These are phyloP conservation scores for Ochropleura plecta DNA, from an alignment of 2,888 invertebrate genomes.

Conservation along the genomic window DNA sequence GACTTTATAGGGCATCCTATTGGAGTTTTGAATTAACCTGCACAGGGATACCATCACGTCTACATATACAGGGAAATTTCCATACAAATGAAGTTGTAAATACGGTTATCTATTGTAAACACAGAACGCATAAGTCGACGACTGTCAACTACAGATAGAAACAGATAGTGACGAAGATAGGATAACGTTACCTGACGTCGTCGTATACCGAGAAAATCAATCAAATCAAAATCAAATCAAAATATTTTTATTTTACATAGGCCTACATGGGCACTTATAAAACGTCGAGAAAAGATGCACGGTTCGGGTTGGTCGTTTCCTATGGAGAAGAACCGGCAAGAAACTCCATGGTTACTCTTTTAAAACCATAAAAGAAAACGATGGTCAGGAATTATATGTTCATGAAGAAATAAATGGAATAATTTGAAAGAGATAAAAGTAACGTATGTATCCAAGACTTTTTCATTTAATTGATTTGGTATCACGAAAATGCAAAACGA, in stretches of 20 bases:
- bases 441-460: neutral
- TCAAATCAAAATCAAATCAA: too few relatives aligned
- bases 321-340: too few relatives aligned
- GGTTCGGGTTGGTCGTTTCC: too few relatives aligned
- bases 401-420: neutral
- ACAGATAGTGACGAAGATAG: conserved; percentile 64
- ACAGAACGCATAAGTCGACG: conserved; percentile 63
- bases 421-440: neutral
- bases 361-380: too few relatives aligned
- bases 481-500: conserved; percentile 20
- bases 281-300: too few relatives aligned
- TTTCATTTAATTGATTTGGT: neutral
- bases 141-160: conserved; percentile 67
- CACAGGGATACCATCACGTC: conserved; percentile 14
- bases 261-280: too few relatives aligned
- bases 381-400: conserved; percentile 1
- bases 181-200: conserved; percentile 52
- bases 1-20: neutral
- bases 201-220: conserved; percentile 22
- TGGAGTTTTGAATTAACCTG: too few relatives aligned
- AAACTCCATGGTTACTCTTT: too few relatives aligned
- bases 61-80: conserved; percentile 67
- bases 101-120: conserved; percentile 72
- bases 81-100: conserved; percentile 67
- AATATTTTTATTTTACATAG: too few relatives aligned